Conservation (phyloP, 2,888 invertebrate genomes). For the Latrodectus hesperus region DNA sequence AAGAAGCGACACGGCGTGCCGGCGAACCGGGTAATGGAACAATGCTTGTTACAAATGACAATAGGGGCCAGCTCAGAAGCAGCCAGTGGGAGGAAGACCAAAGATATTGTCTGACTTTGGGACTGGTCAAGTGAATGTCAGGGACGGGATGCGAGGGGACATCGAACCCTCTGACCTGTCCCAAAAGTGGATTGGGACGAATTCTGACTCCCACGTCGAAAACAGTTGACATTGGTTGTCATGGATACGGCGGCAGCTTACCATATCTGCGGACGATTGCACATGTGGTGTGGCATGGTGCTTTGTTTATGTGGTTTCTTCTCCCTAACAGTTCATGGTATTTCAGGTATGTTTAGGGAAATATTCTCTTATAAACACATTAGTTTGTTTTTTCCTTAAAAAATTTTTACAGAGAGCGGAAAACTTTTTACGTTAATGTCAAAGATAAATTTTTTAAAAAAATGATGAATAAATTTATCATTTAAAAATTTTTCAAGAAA, state of each 20-base stretch:
- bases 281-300: constrained; percentile 32
- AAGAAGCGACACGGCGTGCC: not conserved
- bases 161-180: constrained; percentile 55
- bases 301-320: constrained; percentile 14
- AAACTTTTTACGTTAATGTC: too few species aligned
- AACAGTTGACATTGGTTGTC: constrained; percentile 51
- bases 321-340: not conserved
- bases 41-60: constrained; percentile 18
- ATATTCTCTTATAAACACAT: not conserved
- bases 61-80: not conserved
- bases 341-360: constrained; percentile 15
- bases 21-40: not conserved
- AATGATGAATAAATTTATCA: too few species aligned
- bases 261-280: constrained; percentile 6
- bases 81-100: not conserved
- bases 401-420: too few species aligned
- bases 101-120: constrained; percentile 16
- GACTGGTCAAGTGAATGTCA: constrained; percentile 57
- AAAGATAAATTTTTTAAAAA: too few species aligned
- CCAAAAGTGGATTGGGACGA: constrained; percentile 25
- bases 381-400: too few species aligned
- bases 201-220: not conserved
- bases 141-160: constrained; percentile 40
- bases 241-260: constrained; percentile 34
- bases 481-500: too few species aligned